Evolutionary conservation across 2,888 invertebrate genomes (phyloP), one percentile per base, ranked within the genome.

Genomic region (Cenopis cana): DNA sequence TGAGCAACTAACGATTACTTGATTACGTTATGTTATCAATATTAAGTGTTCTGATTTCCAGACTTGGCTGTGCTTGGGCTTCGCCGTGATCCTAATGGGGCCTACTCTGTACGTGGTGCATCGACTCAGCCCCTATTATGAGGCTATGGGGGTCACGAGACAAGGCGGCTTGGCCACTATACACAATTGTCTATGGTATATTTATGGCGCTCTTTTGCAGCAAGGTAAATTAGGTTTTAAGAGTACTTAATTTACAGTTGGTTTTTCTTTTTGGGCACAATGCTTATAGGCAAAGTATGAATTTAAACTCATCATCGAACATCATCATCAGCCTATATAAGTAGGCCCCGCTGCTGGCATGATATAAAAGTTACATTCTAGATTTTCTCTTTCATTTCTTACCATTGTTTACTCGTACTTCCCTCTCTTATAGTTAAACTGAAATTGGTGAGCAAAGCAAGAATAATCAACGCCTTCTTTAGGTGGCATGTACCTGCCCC

Each of bases 401-500:
- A n/a, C n/a, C n/a, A n/a, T n/a, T n/a, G n/a, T n/a, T n/a, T 2
- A 29, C 5, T 2, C 5, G 2, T 29, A 29, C 5, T 29, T 29
- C 29, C 29, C 29, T 29, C 29, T 29, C 29, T 29, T 29, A 29
- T 4, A 5, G 3, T 29, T 5, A 5, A n/a, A n/a, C n/a, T n/a
- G n/a, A n/a, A n/a, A n/a, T n/a, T n/a, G n/a, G n/a, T n/a, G n/a
- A n/a, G n/a, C n/a, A n/a, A n/a, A n/a, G n/a, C n/a, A n/a, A n/a
- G n/a, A n/a, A n/a, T n/a, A n/a, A n/a, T n/a, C n/a, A n/a, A n/a
- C n/a, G n/a, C n/a, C 12, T 73, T 81, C 66, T 78, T 20, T 11
- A 98, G 98, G 98, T 74, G 98, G 98, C 5, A 96, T 97, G 95
- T 96, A 97, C 81, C 91, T 98, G 41, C 98, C 98, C 0, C 94